A percentile compares a stretch with the other conserved stretches of the same genome.
Evolutionary conservation across 2,113 vertebrate genomes (phyloP).

Genomic region (Coptodon rendalli): DNA sequence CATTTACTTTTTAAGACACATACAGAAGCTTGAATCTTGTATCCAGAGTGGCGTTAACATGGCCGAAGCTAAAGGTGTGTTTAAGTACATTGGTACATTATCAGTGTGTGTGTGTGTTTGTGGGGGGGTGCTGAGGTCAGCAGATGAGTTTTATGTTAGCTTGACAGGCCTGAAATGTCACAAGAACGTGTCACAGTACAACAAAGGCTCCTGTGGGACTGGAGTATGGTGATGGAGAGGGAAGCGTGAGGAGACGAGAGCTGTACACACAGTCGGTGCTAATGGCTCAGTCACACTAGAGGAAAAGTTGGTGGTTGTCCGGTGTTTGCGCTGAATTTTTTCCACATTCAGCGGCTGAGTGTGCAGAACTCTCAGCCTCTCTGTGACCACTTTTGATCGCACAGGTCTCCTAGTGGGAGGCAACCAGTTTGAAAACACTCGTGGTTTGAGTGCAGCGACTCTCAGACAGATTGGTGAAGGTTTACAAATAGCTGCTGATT

Average conservation of each 20-base stretch:
- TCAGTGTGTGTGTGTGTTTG: background rate
- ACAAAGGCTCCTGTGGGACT: slow-evolving; percentile 52
- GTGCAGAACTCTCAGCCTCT: background rate
- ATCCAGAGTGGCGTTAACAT: background rate
- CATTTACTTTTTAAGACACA: background rate
- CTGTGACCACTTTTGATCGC: background rate
- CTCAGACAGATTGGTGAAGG: background rate
- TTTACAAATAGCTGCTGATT: background rate
- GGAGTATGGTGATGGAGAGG: slow-evolving; percentile 43
- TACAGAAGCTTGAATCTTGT: background rate
- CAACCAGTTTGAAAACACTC: background rate
- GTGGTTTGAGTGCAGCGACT: background rate
- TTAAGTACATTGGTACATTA: background rate
- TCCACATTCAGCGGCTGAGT: background rate
- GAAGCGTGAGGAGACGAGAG: slow-evolving; percentile 1
- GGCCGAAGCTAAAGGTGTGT: background rate
- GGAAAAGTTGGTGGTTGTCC: background rate
- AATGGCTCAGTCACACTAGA: background rate
- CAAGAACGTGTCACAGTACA: slow-evolving; percentile 51
- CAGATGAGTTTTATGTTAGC: slow-evolving; percentile 29
- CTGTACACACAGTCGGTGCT: background rate
- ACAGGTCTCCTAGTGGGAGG: background rate
- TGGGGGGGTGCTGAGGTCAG: slow-evolving; percentile 1
- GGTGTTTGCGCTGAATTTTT: background rate
- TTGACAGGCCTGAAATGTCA: slow-evolving; percentile 39